A percentile compares a stretch with the other conserved stretches of the same genome.
These are phyloP conservation scores for Epistrophe eligans DNA, from an alignment of 2,888 invertebrate genomes.

Conservation along the genomic window DNA sequence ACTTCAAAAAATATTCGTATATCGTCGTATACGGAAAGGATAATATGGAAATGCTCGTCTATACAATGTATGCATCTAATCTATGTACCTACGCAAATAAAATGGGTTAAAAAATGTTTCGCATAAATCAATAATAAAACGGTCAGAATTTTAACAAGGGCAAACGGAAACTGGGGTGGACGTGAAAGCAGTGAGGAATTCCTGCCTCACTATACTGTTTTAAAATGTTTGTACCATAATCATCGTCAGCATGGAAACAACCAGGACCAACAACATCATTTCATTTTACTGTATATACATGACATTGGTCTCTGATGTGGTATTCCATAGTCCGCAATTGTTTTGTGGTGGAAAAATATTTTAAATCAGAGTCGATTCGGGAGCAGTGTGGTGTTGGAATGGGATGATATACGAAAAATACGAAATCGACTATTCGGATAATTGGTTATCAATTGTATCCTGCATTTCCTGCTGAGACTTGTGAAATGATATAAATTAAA, in stretches of 20 bases:
- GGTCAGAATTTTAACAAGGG: slow-evolving; percentile 6
- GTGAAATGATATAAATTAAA: slow-evolving; percentile 66
- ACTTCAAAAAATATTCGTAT: slow-evolving; percentile 1
- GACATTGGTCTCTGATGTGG: slow-evolving; percentile 52
- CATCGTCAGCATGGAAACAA: not conserved
- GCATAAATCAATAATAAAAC: slow-evolving; percentile 61
- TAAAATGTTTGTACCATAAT: not conserved
- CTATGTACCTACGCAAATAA: slow-evolving; percentile 16
- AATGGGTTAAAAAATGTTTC: slow-evolving; percentile 2
- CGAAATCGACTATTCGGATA: slow-evolving; percentile 38
- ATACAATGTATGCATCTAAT: no score
- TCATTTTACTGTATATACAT: slow-evolving; percentile 18
- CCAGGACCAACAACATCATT: not conserved
- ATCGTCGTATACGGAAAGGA: slow-evolving; percentile 2
- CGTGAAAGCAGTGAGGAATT: slow-evolving; percentile 22
- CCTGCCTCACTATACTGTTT: slow-evolving; percentile 14
- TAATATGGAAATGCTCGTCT: slow-evolving; percentile 5
- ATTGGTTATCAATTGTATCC: slow-evolving; percentile 65
- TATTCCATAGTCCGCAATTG: slow-evolving; percentile 44
- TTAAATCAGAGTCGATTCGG: slow-evolving; percentile 24
- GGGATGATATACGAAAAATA: slow-evolving; percentile 3
- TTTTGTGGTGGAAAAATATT: slow-evolving; percentile 54
- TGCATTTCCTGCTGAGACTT: slow-evolving; percentile 45
- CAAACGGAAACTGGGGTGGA: not conserved
- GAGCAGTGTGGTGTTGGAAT: not conserved